Evolutionary conservation across 2,113 vertebrate genomes (phyloP).

Genomic region (Silurus asotus): DNA sequence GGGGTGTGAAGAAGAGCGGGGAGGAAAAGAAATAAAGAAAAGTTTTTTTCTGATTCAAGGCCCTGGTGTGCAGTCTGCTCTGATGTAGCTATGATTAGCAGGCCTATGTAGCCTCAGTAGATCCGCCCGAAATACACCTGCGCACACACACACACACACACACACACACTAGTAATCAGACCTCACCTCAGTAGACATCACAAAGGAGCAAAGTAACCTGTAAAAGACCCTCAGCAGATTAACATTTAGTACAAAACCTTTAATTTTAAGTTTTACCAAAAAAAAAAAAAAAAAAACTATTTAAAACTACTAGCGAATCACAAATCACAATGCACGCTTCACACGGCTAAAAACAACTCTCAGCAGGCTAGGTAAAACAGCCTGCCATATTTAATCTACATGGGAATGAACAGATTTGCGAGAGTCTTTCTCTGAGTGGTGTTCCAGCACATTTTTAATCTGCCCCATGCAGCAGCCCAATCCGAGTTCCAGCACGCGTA

Average conservation of each 20-base stretch:
- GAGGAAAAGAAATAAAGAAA: neutral
- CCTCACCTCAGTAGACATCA: conserved; percentile 17
- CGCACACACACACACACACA: conserved; percentile 22
- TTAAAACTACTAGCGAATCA: conserved; percentile 10
- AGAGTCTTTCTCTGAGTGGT: conserved; percentile 46
- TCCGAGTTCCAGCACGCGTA: conserved; percentile 51
- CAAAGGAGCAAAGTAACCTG: conserved; percentile 10
- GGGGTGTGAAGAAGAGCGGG: conserved; percentile 4
- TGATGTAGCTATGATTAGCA: conserved; percentile 47
- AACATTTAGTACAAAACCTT: conserved; percentile 8
- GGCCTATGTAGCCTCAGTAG: conserved; percentile 23
- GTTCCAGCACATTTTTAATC: conserved; percentile 61
- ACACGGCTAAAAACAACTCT: conserved; percentile 20
- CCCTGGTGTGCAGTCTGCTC: conserved; percentile 17
- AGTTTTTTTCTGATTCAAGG: conserved; percentile 13
- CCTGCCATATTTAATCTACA: conserved; percentile 50
- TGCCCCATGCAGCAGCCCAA: conserved; percentile 54
- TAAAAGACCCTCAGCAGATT: conserved; percentile 24
- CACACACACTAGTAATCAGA: conserved; percentile 25
- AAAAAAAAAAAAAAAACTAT: neutral
- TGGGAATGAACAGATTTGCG: conserved; percentile 44
- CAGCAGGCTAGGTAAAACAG: conserved; percentile 23
- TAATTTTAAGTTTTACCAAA: neutral
- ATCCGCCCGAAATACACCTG: conserved; percentile 29
- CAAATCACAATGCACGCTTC: conserved; percentile 12